Percentiles rank a stretch among this genome's conserved stretches.
phyloP scores from a whole-genome alignment of 2,888 invertebrate species.

The Prosapia bicincta region DNA sequence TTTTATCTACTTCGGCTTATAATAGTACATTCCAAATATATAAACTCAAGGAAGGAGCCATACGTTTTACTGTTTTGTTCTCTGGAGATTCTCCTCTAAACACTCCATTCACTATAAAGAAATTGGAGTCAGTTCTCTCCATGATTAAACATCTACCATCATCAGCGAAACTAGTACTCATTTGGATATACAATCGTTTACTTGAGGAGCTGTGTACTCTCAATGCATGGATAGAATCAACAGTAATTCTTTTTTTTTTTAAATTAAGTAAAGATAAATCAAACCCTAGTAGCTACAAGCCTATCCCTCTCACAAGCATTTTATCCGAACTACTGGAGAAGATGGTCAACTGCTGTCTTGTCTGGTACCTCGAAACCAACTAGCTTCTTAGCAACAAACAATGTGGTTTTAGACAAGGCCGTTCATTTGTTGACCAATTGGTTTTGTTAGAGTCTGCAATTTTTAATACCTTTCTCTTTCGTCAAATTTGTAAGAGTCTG shows the following conservation, averaged over 20 bases:
- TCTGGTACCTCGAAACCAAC: background rate
- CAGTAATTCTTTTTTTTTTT: background rate
- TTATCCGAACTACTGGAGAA: too few relatives aligned
- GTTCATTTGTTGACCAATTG: background rate
- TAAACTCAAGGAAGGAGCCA: too few relatives aligned
- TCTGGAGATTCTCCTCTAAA: too few relatives aligned
- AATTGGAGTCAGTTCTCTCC: background rate
- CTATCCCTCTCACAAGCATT: too few relatives aligned
- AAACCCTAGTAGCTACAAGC: background rate
- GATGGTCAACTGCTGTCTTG: background rate
- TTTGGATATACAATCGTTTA: background rate
- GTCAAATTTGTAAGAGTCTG: too few relatives aligned
- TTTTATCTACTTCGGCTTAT: too few relatives aligned
- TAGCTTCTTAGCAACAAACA: background rate
- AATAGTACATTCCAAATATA: too few relatives aligned
- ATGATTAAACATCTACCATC: background rate
- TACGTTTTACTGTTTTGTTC: too few relatives aligned
- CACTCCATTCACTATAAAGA: too few relatives aligned
- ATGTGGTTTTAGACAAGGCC: background rate
- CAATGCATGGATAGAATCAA: background rate
- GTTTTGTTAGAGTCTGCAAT: too few relatives aligned
- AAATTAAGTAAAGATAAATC: background rate
- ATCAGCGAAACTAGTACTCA: background rate
- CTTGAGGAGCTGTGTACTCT: background rate
- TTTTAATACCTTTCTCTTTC: too few relatives aligned